Evolutionary conservation across 2,888 invertebrate species (phyloP).

Genomic region (Zhuqinia jingwanae): DNA sequence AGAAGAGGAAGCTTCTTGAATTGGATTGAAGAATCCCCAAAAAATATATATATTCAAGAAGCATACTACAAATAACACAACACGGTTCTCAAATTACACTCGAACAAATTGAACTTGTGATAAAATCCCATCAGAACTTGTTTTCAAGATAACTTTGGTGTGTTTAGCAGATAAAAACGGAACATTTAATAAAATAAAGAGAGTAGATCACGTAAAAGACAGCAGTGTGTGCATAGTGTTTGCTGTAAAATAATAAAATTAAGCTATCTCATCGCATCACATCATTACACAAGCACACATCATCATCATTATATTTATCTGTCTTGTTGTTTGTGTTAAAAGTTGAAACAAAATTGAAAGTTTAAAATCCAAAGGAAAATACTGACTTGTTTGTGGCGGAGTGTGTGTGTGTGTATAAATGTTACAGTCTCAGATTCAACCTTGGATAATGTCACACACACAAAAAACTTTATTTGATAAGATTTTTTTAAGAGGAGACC

Average conservation of each 20-base stretch:
- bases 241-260: too few relatives aligned
- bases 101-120: constrained; percentile 63
- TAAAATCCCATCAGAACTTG: too few relatives aligned
- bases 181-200: constrained; percentile 20
- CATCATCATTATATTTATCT: neutral
- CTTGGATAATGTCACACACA: constrained; percentile 74
- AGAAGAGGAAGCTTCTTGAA: neutral
- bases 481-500: constrained; percentile 46
- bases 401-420: constrained; percentile 6
- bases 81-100: too few relatives aligned
- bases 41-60: too few relatives aligned
- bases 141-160: constrained; percentile 53
- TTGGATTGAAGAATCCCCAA: too few relatives aligned
- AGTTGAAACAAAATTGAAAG: constrained; percentile 16
- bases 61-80: too few relatives aligned
- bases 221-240: too few relatives aligned
- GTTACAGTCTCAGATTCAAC: constrained; percentile 65
- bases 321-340: neutral
- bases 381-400: neutral
- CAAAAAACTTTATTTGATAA: constrained; percentile 67
- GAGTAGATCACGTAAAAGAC: neutral
- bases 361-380: constrained; percentile 24
- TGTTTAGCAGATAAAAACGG: constrained; percentile 48
- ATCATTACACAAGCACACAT: neutral
- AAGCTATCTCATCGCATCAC: neutral